Evolutionary conservation across 1,140 invertebrate species (phyloP), one percentile per base, ranked within the genome.

Genomic region (Pseudachorutes palmiensis): DNA sequence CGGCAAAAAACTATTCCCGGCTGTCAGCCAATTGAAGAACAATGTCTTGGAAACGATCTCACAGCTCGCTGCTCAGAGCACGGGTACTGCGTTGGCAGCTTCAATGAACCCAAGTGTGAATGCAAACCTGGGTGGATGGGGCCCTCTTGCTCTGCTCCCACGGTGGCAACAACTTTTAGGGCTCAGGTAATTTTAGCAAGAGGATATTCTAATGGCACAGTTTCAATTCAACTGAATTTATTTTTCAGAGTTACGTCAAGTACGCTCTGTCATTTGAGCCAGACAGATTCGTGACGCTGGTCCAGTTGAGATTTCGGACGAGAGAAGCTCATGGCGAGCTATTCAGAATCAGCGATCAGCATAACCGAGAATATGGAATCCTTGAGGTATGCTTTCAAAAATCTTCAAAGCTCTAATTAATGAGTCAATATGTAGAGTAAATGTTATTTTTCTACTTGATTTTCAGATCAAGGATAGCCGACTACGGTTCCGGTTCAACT

Each of bases 231-330:
- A n/a, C n/a, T n/a, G n/a, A n/a, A n/a, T n/a, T n/a, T n/a, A n/a
- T n/a, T n/a, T n/a, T n/a, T 0, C 90, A 93, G 76, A 94, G 91
- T 72, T 98, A 96, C 78, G 91, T 98, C 2, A 94, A 95, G 76
- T 98, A 97, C 79, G 92, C 92, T 1, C 79, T 97, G 1, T 94
- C 90, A 55, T 97, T 97, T 76, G 91, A 95, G 75, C 92, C 92
- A 1, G 90, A 95, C 75, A 83, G 89, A 63, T 97, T 92, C 75
- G 89, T 88, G 19, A 96, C 92, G 0, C 60, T 70, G 16, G 86
- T 98, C 66, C 93, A 97, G 77, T 77, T 98, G 33, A 81, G 91
- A 66, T 97, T 97, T 79, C 83, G 96, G 71, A 98, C 95, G 0
- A 82, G 95, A 28, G 92, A 98, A 77, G 87, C 87, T 59, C 88